phyloP scores from a whole-genome alignment of 2,888 invertebrate species.

The Cecidostiba fungosa region DNA sequence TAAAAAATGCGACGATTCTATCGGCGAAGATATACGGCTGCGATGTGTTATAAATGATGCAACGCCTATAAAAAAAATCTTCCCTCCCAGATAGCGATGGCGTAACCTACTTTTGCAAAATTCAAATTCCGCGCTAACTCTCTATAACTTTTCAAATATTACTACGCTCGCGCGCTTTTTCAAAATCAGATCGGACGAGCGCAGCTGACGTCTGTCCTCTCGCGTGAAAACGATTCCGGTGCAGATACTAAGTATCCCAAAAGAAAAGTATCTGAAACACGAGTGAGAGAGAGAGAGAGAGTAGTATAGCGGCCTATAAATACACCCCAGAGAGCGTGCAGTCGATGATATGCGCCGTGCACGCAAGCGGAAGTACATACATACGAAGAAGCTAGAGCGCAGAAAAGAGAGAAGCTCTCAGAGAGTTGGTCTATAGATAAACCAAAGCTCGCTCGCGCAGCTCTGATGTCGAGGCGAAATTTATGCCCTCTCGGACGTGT shows the following conservation, averaged over 20 bases:
- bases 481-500: slow-evolving; percentile 11
- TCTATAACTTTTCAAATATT: neutral
- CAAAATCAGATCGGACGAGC: neutral
- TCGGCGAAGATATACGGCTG: neutral
- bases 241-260: neutral
- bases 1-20: neutral
- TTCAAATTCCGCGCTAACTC: neutral
- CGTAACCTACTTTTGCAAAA: neutral
- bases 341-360: slow-evolving; percentile 28
- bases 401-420: slow-evolving; percentile 14
- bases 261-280: neutral
- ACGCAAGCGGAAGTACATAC: slow-evolving; percentile 48
- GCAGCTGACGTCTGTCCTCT: neutral
- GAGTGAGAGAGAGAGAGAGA: too few relatives aligned
- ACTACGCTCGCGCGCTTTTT: neutral
- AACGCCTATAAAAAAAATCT: neutral
- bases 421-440: slow-evolving; percentile 50
- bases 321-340: slow-evolving; percentile 12
- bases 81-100: neutral
- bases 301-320: slow-evolving; percentile 36
- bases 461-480: slow-evolving; percentile 51
- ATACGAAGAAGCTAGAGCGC: neutral
- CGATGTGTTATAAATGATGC: neutral
- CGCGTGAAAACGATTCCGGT: neutral
- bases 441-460: neutral